A percentile compares a stretch with the other conserved stretches of the same genome.
Evolutionary conservation across 2,888 invertebrate genomes (phyloP).

Genomic region (Ceramica pisi): DNA sequence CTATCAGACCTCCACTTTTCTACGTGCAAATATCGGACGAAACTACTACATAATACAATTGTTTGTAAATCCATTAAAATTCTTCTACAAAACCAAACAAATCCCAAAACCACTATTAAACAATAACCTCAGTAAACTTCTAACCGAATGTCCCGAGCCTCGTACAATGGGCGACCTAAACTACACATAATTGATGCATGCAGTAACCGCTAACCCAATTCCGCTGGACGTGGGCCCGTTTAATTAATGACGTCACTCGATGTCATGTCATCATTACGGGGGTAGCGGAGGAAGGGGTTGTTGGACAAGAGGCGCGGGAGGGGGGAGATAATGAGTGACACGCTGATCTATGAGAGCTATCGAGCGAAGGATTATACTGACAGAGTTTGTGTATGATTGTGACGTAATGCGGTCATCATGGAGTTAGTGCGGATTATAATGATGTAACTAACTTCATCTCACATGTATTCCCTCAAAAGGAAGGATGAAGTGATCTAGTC

Average conservation of each 20-base stretch:
- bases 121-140: conserved; percentile 27
- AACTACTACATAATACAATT: not conserved
- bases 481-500: not conserved
- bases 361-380: conserved; percentile 41
- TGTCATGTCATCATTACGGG: conserved; percentile 70
- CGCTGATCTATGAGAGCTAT: conserved; percentile 63
- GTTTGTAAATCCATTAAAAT: not conserved
- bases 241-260: conserved; percentile 79
- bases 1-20: no score
- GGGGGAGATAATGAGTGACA: conserved; percentile 67
- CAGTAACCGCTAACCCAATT: conserved; percentile 71
- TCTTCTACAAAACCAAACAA: not conserved
- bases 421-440: not conserved
- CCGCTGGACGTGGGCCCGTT: conserved; percentile 65
- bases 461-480: not conserved
- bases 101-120: conserved; percentile 8
- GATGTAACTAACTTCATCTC: not conserved
- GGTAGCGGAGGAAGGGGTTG: conserved; percentile 12
- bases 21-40: no score
- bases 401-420: conserved; percentile 18
- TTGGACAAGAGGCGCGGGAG: conserved; percentile 8
- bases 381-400: conserved; percentile 38
- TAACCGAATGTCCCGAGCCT: conserved; percentile 41
- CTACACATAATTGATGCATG: conserved; percentile 64
- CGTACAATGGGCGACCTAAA: conserved; percentile 50